Conservation (phyloP, 2,113 vertebrate genomes). For the Myotis yumanensis region DNA sequence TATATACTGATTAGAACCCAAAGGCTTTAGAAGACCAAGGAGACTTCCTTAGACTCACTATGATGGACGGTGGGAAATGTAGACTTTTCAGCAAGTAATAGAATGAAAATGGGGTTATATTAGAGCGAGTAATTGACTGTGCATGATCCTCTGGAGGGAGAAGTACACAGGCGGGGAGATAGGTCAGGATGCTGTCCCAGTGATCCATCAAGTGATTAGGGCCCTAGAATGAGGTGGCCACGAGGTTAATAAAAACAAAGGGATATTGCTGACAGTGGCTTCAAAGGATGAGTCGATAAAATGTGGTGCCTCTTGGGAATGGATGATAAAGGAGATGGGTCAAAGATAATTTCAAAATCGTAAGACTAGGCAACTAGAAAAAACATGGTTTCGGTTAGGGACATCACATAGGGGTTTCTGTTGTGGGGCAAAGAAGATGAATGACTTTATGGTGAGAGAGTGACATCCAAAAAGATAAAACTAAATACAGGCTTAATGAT, state of each 20-base stretch:
- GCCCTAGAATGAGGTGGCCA: background rate
- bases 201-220: constrained; percentile 35
- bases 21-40: background rate
- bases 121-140: constrained; percentile 35
- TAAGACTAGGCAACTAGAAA: background rate
- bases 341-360: constrained; percentile 3
- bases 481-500: background rate
- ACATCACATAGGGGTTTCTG: background rate
- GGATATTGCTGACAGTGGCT: background rate
- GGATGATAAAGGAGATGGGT: background rate
- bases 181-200: background rate
- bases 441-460: background rate
- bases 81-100: constrained; percentile 13
- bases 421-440: background rate
- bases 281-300: constrained; percentile 17
- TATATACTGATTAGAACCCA: background rate
- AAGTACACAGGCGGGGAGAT: background rate
- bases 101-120: constrained; percentile 24
- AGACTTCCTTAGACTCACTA: background rate
- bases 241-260: constrained; percentile 51
- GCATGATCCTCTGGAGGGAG: background rate
- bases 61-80: background rate
- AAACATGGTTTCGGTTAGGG: background rate
- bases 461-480: background rate
- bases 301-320: background rate